Evolutionary conservation across 2,888 invertebrate species (phyloP), one percentile per base, ranked within the genome.

Genomic region (Andrena bucephala): DNA sequence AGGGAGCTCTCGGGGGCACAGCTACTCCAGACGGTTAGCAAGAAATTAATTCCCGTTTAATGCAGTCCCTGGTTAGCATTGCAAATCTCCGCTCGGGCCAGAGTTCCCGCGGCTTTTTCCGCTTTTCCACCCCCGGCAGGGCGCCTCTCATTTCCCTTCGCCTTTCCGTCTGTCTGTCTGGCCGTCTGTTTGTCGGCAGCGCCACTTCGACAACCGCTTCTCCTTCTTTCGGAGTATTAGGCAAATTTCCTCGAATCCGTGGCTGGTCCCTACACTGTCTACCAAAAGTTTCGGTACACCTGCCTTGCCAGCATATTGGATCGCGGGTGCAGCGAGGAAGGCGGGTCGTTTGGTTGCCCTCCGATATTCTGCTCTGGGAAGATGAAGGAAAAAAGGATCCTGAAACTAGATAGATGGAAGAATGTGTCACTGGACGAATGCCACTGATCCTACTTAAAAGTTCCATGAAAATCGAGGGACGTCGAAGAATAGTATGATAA

Each of bases 31-130:
- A 92, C 90, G 92, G 91, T 92, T 92, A 91, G 92, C 92, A 92
- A 92, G 92, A 92, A 92, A 92, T 93, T 92, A 92, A 92, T 93
- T 93, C 92, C 86, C 90, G 90, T 92, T 93, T 92, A 92, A 93
- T 92, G 91, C 91, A 93, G 92, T 93, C 90, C 84, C 90, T 91
- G 90, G 91, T 93, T 93, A 92, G 93, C 92, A 93, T 92, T 93
- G 93, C 93, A 93, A 93, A 93, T 93, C 90, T 89, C 86, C 54
- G 76, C 8, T 63, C 54, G 81, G 78, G 77, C 84, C 79, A 65
- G 63, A 68, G 79, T 74, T 69, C 73, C 60, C 77, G 73, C 84
- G 82, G 85, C 88, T 81, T 86, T 83, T 81, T 77, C 76, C 63
- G 74, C 82, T 77, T 84, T 88, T 79, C 80, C 66, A 75, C 59